Evolutionary conservation across 2,113 vertebrate genomes (phyloP), one percentile per base, ranked within the genome.

Genomic region (Grantiella picta): DNA sequence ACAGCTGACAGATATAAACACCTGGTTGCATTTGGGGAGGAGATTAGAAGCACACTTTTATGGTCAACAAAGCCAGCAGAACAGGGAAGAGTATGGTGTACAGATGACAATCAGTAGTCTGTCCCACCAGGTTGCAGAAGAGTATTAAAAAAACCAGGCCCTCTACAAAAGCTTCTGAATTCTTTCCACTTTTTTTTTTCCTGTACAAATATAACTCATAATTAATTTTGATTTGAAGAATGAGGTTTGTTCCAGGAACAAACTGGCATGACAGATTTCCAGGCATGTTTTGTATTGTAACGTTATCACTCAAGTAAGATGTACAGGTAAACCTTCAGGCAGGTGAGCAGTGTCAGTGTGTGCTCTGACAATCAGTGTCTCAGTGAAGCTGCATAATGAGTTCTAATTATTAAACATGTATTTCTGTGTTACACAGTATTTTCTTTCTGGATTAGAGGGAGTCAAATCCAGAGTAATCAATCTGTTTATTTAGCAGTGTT

Each of bases 61-160:
- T 9, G 1, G 8, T 33, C 49, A 71, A 44, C 15, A 64, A 64
- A 18, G 8, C 12, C 44, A 57, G 15, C 14, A 77, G 71, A 69
- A 57, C 77, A 73, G 42, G 21, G 22, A 13, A 71, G 23, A 11
- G 16, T 17, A 11, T 16, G n/a, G 29, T 50, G 18, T 45, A 12
- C 0, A 0, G 17, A 19, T 44, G 38, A 31, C 20, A 79, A 33
- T 17, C 45, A 45, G 33, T 15, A 0, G 8, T n/a, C 70, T 2
- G 0, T 68, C 56, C 6, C 31, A 54, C 22, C 0, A 1, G 27
- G 5, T 28, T 69, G 47, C 21, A 66, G 49, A 57, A 38, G 15
- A 19, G 4, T 22, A 31, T 63, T 47, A 33, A 78, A 45, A 15
- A 60, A 90, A n/a, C 12, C 12, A 33, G 29, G 17, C 1, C 14